phyloP scores from a whole-genome alignment of 2,888 invertebrate species.

The Dynastes hyllus region DNA sequence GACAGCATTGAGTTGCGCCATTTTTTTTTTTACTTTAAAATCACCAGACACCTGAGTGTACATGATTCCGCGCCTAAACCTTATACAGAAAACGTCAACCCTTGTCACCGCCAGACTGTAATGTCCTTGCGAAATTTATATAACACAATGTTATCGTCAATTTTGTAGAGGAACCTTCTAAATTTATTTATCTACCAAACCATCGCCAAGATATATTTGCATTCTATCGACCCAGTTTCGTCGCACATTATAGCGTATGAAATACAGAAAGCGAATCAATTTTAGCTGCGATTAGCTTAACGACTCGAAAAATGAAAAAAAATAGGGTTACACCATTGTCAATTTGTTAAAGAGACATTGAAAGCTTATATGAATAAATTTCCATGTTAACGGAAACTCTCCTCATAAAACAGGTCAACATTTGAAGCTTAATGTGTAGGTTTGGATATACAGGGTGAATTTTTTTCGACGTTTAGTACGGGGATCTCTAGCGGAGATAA shows the following conservation, averaged over 20 bases:
- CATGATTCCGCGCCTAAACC: background rate
- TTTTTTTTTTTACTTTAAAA: background rate
- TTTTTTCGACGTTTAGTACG: no score
- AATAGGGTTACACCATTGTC: conserved; percentile 1
- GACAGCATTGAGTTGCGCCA: no score
- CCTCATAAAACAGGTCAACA: background rate
- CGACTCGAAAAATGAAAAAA: conserved; percentile 11
- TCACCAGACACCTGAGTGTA: background rate
- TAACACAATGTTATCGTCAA: background rate
- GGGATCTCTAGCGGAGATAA: no score
- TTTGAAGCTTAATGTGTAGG: background rate
- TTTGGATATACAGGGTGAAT: background rate
- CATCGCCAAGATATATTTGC: background rate
- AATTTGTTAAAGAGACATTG: background rate
- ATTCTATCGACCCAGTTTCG: background rate
- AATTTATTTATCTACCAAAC: conserved; percentile 3
- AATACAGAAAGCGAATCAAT: conserved; percentile 1
- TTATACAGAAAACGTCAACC: conserved; percentile 9
- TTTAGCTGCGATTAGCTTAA: conserved; percentile 1
- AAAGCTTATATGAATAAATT: conserved; percentile 12
- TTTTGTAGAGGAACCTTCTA: background rate
- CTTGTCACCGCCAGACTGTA: background rate
- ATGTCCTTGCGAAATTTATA: background rate
- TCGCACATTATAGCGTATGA: background rate
- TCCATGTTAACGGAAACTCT: background rate